Evolutionary conservation across 92 coral and sea anemone species (phyloP).

Genomic region (Actinostola sp.): DNA sequence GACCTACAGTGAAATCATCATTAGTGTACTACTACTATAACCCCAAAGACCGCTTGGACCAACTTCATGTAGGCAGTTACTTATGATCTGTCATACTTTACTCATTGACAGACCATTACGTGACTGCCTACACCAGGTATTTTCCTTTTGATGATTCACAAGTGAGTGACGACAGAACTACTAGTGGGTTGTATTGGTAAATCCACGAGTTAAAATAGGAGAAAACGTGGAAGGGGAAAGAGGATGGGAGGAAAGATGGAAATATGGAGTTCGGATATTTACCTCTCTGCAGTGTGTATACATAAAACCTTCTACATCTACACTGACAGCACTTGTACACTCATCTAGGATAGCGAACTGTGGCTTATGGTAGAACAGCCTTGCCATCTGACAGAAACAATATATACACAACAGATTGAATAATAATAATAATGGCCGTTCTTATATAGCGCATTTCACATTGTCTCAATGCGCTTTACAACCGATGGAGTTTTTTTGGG

Average conservation of each 20-base stretch:
- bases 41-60: too few species aligned
- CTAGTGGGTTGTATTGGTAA: too few species aligned
- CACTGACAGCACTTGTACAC: slow-evolving; percentile 98
- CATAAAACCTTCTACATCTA: slow-evolving; percentile 98
- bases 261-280: background rate
- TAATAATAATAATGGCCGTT: background rate
- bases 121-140: too few species aligned
- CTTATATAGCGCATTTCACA: too few species aligned
- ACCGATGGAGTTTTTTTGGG: too few species aligned
- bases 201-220: too few species aligned
- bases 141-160: too few species aligned
- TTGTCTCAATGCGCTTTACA: too few species aligned
- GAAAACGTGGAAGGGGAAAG: background rate
- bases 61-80: too few species aligned
- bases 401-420: background rate
- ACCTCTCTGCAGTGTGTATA: slow-evolving; percentile 98
- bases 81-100: too few species aligned
- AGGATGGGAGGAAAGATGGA: background rate
- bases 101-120: too few species aligned
- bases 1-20: slow-evolving; percentile 51
- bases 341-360: slow-evolving; percentile 99
- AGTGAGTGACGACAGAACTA: too few species aligned
- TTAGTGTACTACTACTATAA: background rate
- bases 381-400: slow-evolving; percentile 80
- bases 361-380: slow-evolving; percentile 94